Evolutionary conservation across 2,797 vertebrate species (phyloP), one percentile per base, ranked within the genome.

Genomic region (Sciurus vulgaris): DNA sequence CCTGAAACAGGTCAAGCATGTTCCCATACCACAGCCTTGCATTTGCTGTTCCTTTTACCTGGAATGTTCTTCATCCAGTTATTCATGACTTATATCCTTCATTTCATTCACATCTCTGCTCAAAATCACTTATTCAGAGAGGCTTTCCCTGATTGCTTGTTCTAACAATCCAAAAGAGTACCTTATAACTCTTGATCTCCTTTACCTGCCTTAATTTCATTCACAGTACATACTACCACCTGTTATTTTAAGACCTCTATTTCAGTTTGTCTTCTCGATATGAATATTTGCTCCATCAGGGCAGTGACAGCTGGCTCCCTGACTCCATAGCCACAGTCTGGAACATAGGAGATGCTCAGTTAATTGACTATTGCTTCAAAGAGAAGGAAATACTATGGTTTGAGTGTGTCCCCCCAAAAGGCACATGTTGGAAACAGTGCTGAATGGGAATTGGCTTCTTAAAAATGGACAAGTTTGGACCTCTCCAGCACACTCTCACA

Each of bases 121-220:
- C 63, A 94, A 88, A 83, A 96, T 54, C 6, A 30, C n/a, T 33
- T 83, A 63, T 94, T 83, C 47, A 70, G 35, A 81, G 65, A 90
- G 26, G 59, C 17, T 33, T 65, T 89, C n/a, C 30, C 63, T 63
- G n/a, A 82, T 38, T 24, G 83, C 20, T 20, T 13, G 44, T 56
- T 47, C 5, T 28, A 92, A 74, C 18, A 56, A 87, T 76, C 61
- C 73, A 70, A 33, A 79, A 86, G 13, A 63, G 28, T 33, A 56
- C 20, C 44, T 47, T 7, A 35, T n/a, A 22, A 35, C 30, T 38
- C 54, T 73, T 14, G 24, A 70, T 44, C 70, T 61, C 35, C 15
- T 65, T 83, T 78, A 76, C 51, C 67, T 74, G 49, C 24, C 82
- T 88, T 77, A 38, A 65, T 44, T 93, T 88, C 70, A 77, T 65